Conservation (phyloP, 1,140 invertebrate genomes). For the Apis cerana region DNA sequence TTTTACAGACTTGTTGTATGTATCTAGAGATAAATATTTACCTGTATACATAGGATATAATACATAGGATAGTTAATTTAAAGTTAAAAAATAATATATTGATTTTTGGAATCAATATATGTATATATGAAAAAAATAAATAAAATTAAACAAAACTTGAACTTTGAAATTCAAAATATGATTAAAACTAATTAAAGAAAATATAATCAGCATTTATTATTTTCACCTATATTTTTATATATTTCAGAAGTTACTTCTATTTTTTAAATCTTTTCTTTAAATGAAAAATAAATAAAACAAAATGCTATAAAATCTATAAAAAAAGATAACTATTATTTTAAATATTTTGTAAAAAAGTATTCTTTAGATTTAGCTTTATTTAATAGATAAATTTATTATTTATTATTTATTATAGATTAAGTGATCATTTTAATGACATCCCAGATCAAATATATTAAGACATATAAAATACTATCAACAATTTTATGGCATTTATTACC, state of each 20-base stretch:
- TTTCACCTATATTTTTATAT: too few species aligned
- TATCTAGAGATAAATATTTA: conserved; percentile 38
- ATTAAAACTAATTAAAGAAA: not conserved
- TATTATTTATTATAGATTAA: not conserved
- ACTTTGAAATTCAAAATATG: not conserved
- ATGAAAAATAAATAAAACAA: not conserved
- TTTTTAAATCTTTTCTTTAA: not conserved
- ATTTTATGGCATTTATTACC: not conserved
- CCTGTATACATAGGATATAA: conserved; percentile 33
- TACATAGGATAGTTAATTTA: not conserved
- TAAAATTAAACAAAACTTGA: conserved; percentile 10
- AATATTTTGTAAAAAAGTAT: conserved; percentile 33
- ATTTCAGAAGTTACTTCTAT: not conserved
- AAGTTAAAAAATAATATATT: conserved; percentile 45
- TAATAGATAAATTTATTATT: conserved; percentile 10
- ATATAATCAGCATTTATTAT: too few species aligned
- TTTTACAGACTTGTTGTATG: conserved; percentile 39
- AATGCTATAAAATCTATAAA: not conserved
- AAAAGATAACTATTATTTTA: not conserved
- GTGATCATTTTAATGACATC: not conserved
- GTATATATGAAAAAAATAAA: conserved; percentile 27
- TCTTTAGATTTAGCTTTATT: not conserved
- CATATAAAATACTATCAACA: not conserved
- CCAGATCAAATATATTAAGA: not conserved
- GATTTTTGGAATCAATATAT: conserved; percentile 29